phyloP scores from a whole-genome alignment of 2,888 invertebrate species.

The Crocallis elinguaria region DNA sequence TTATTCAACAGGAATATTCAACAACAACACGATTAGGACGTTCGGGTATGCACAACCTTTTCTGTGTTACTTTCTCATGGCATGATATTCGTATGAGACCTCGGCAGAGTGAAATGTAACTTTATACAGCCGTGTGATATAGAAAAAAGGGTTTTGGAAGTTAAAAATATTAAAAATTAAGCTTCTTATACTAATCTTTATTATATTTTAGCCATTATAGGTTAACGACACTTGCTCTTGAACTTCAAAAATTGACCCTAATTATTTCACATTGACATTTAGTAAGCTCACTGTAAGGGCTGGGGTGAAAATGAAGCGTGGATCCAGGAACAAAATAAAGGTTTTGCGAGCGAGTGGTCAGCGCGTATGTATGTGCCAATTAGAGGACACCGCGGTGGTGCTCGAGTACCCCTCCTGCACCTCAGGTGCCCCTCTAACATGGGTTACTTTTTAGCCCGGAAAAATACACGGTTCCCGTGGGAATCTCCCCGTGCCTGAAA shows the following conservation, averaged over 20 bases:
- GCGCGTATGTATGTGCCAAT: too few species aligned
- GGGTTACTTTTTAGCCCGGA: too few species aligned
- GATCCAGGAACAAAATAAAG: too few species aligned
- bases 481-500: too few species aligned
- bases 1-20: conserved; percentile 55
- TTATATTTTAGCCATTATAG: neutral
- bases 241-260: neutral
- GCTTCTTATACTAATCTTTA: neutral
- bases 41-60: conserved; percentile 47
- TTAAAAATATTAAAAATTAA: neutral
- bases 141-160: conserved; percentile 14
- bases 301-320: too few species aligned
- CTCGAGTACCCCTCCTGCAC: too few species aligned
- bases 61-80: conserved; percentile 11
- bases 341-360: too few species aligned
- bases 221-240: neutral
- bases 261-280: too few species aligned
- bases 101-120: conserved; percentile 3
- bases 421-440: too few species aligned
- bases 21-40: conserved; percentile 55
- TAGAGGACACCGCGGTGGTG: too few species aligned
- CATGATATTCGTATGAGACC: neutral
- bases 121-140: conserved; percentile 2
- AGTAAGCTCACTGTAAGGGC: too few species aligned
- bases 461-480: too few species aligned